Percentiles rank a stretch among this genome's conserved stretches.
phyloP scores from a whole-genome alignment of 1,140 invertebrate genomes.

The Latrodectus geometricus region DNA sequence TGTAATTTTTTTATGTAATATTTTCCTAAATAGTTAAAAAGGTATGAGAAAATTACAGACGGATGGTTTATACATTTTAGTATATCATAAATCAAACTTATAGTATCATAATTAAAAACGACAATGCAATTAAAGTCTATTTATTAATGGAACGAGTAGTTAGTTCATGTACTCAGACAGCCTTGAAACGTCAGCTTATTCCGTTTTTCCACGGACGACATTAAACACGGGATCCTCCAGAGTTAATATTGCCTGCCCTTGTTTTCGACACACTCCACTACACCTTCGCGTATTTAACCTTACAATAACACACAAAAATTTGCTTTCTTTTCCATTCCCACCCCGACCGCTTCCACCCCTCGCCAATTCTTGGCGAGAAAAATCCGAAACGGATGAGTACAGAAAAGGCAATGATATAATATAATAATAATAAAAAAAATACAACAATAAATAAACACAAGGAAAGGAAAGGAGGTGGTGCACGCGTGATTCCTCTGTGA shows the following conservation, averaged over 20 bases:
- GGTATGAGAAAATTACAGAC: no score
- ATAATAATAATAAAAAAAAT: conserved; percentile 16
- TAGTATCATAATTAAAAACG: no score
- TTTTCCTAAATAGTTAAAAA: no score
- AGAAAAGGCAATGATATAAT: neutral
- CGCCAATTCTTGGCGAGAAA: conserved; percentile 55
- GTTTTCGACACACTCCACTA: conserved; percentile 59
- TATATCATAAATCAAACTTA: no score
- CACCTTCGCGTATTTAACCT: conserved; percentile 59
- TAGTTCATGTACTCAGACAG: no score
- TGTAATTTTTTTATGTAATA: no score
- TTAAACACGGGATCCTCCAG: conserved; percentile 2
- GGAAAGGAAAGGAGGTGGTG: neutral
- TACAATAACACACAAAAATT: conserved; percentile 47
- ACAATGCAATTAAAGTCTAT: no score
- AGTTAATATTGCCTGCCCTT: conserved; percentile 60
- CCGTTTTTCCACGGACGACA: conserved; percentile 17
- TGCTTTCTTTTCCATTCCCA: neutral
- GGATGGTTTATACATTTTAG: no score
- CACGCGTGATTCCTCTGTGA: neutral
- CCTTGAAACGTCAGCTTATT: neutral
- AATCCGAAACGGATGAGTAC: conserved; percentile 6
- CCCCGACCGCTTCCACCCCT: neutral
- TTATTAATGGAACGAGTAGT: no score
- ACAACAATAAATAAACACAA: conserved; percentile 40